Conservation (phyloP, 2,888 invertebrate species). For the Apomyelois bistriatella region DNA sequence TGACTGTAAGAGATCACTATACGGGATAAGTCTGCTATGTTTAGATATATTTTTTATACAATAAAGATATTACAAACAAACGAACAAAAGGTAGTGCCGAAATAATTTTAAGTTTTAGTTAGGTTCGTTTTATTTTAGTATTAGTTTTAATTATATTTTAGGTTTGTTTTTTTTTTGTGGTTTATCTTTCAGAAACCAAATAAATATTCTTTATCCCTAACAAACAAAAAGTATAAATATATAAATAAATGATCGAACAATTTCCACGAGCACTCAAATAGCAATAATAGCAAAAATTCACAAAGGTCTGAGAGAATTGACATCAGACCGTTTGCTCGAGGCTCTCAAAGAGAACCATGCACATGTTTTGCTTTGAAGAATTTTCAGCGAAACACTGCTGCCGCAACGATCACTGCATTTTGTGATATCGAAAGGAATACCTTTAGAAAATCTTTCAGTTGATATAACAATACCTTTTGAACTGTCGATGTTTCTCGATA, state of each 20-base stretch:
- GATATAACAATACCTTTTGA: neutral
- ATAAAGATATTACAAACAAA: too few relatives aligned
- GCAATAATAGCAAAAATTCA: neutral
- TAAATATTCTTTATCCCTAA: too few relatives aligned
- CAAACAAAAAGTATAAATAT: neutral
- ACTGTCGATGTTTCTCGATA: neutral
- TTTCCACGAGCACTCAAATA: neutral
- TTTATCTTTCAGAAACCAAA: too few relatives aligned
- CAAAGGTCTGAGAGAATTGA: neutral
- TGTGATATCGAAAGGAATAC: neutral
- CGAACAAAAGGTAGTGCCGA: too few relatives aligned
- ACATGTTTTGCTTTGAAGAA: conserved; percentile 10
- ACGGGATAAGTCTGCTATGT: too few relatives aligned
- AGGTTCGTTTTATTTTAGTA: too few relatives aligned
- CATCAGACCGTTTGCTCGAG: neutral
- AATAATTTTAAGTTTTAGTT: too few relatives aligned
- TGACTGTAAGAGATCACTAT: too few relatives aligned
- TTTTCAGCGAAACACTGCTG: neutral
- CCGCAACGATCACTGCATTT: neutral
- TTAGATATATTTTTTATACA: too few relatives aligned
- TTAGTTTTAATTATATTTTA: too few relatives aligned
- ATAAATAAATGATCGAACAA: neutral
- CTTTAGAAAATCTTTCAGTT: neutral
- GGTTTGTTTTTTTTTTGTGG: too few relatives aligned
- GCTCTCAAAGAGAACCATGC: conserved; percentile 9